phyloP scores from a whole-genome alignment of 92 coral and sea anemone species.

The Heteractis magnifica region DNA sequence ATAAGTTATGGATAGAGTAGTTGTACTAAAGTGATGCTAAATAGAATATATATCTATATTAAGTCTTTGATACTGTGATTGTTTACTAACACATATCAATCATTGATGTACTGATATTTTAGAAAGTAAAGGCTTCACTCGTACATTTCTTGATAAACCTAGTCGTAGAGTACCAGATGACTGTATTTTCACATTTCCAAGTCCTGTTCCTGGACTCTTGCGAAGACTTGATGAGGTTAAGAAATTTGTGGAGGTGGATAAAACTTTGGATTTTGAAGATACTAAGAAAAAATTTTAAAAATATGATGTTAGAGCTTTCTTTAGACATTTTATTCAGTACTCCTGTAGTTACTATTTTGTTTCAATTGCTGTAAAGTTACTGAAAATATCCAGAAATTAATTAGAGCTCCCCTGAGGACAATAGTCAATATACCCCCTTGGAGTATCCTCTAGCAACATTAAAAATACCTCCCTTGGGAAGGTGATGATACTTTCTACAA shows the following conservation, averaged over 20 bases:
- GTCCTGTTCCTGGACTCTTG: conserved; percentile 59
- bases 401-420: too few relatives aligned
- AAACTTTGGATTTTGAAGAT: conserved; percentile 12
- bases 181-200: conserved; percentile 73
- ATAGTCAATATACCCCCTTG: neutral
- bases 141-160: conserved; percentile 90
- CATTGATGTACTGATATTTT: conserved; percentile 64
- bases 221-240: conserved; percentile 39
- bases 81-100: neutral
- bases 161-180: conserved; percentile 79
- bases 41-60: neutral
- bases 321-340: neutral
- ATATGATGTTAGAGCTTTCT: neutral
- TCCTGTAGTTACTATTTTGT: too few relatives aligned
- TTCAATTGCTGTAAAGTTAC: too few relatives aligned
- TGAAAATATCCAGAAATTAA: too few relatives aligned
- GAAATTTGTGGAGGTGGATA: conserved; percentile 12
- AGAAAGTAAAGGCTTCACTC: conserved; percentile 83
- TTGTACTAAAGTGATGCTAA: neutral
- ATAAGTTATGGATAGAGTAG: neutral
- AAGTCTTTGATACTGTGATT: neutral
- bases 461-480: neutral
- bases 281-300: neutral
- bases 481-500: too few relatives aligned
- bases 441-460: neutral